These are phyloP conservation scores for Laticauda colubrina DNA, from an alignment of 2,113 vertebrate species.

Conservation along the genomic window DNA sequence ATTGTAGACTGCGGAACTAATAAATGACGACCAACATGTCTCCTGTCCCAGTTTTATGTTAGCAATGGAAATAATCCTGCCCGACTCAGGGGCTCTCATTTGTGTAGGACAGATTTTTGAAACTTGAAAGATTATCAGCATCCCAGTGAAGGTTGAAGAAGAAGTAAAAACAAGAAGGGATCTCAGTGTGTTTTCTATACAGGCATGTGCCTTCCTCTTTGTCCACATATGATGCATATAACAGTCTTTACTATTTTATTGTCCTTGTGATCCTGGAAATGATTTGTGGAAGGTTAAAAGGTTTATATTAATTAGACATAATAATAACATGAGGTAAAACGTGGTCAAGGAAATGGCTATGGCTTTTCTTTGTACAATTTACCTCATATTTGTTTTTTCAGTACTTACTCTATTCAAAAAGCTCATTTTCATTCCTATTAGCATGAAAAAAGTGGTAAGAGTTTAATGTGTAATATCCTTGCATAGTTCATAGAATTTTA, in stretches of 20 bases:
- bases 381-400: not conserved
- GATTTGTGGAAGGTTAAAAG: not conserved
- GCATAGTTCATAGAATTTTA: not conserved
- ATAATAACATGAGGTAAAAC: not conserved
- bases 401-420: not conserved
- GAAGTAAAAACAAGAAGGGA: not conserved
- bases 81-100: not conserved
- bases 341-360: not conserved
- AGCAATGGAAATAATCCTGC: not conserved
- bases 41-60: not conserved
- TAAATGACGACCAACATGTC: not conserved
- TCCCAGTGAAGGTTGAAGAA: not conserved
- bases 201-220: not conserved
- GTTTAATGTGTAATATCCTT: not conserved
- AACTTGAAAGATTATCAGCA: constrained; percentile 1
- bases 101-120: not conserved
- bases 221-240: not conserved
- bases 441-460: not conserved
- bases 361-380: not conserved
- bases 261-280: not conserved
- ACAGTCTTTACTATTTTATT: not conserved
- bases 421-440: not conserved
- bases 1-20: constrained; percentile 11
- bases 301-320: not conserved
- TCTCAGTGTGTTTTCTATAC: not conserved